Evolutionary conservation across 2,797 vertebrate species (phyloP).

Genomic region (Brotula barbata): DNA sequence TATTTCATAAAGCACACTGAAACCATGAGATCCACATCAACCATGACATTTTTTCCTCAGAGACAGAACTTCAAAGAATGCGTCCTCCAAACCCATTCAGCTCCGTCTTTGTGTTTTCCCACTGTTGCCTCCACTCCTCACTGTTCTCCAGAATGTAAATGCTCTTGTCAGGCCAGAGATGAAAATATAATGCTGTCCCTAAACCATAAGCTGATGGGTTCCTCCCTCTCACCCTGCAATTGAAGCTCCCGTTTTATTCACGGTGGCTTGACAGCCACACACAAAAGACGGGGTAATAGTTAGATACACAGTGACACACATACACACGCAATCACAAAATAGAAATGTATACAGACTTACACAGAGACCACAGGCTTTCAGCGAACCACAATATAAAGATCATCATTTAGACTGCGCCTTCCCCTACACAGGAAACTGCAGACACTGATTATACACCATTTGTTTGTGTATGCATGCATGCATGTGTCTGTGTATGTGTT

Average conservation of each 20-base stretch:
- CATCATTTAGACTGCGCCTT: slow-evolving; percentile 66
- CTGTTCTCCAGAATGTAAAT: slow-evolving; percentile 38
- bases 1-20: background rate
- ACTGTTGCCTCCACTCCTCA: slow-evolving; percentile 16
- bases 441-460: slow-evolving; percentile 70
- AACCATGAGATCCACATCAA: background rate
- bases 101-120: background rate
- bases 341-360: slow-evolving; percentile 54
- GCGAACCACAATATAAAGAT: slow-evolving; percentile 71
- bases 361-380: slow-evolving; percentile 64
- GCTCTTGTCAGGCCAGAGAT: slow-evolving; percentile 46
- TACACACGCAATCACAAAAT: slow-evolving; percentile 50
- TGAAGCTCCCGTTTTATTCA: slow-evolving; percentile 56
- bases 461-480: slow-evolving; percentile 37
- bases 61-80: background rate
- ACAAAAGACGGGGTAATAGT: slow-evolving; percentile 70
- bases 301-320: slow-evolving; percentile 45
- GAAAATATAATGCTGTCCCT: slow-evolving; percentile 56
- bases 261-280: slow-evolving; percentile 57
- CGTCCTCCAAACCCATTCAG: background rate
- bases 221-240: slow-evolving; percentile 60
- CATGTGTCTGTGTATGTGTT: slow-evolving; percentile 37
- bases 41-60: background rate
- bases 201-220: slow-evolving; percentile 39
- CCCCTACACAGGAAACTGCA: slow-evolving; percentile 62